Evolutionary conservation across 2,113 vertebrate species (phyloP).

Genomic region (Muntiacus reevesi): DNA sequence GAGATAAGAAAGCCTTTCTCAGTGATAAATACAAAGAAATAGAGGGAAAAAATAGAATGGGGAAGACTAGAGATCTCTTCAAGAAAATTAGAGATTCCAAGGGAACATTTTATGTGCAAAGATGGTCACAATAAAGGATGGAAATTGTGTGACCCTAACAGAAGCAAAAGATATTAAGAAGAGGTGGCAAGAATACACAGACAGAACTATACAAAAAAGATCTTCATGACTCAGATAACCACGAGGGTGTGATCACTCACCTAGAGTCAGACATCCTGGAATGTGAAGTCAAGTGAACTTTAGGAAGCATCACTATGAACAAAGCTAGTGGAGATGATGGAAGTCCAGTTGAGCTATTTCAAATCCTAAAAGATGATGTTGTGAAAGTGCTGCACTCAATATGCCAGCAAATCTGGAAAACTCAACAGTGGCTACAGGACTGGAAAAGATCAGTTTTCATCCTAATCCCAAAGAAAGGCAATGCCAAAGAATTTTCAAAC

Average conservation of each 20-base stretch:
- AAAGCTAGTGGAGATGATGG: not conserved
- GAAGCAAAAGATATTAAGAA: not conserved
- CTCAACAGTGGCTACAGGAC: not conserved
- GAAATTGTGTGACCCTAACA: not conserved
- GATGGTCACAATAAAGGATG: not conserved
- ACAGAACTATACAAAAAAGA: not conserved
- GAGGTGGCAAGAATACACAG: not conserved
- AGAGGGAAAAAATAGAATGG: not conserved
- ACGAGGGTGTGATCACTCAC: not conserved
- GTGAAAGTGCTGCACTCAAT: not conserved
- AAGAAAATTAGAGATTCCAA: not conserved
- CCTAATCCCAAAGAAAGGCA: not conserved
- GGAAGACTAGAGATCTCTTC: not conserved
- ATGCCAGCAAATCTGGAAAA: not conserved
- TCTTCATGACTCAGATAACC: not conserved
- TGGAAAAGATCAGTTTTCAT: not conserved
- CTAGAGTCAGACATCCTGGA: not conserved
- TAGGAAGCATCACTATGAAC: not conserved
- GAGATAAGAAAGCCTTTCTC: not conserved
- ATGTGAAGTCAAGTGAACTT: not conserved
- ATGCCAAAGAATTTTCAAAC: not conserved
- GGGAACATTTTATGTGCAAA: not conserved
- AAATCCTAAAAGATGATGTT: not conserved
- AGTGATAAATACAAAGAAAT: not conserved
- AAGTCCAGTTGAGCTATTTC: not conserved